A percentile compares a stretch with the other conserved stretches of the same genome.
phyloP scores from a whole-genome alignment of 2,797 vertebrate genomes.

The Otolemur crassicaudatus region DNA sequence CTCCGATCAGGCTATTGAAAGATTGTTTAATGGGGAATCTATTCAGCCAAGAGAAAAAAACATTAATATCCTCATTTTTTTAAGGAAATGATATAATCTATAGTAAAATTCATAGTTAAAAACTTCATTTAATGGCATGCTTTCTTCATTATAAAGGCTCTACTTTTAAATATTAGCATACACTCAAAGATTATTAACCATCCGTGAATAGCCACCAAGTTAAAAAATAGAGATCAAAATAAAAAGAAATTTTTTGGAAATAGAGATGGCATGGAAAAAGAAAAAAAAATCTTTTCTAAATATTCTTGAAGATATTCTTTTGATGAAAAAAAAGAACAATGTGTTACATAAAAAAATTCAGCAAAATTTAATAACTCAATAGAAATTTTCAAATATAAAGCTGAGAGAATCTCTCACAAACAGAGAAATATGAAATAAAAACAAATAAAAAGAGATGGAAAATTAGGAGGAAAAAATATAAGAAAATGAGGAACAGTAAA shows the following conservation, averaged over 20 bases:
- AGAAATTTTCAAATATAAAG: not conserved
- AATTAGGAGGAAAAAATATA: not conserved
- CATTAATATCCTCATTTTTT: not conserved
- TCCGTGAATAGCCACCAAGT: not conserved
- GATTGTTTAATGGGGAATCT: not conserved
- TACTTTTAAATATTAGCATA: not conserved
- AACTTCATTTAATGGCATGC: not conserved
- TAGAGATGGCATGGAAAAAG: not conserved
- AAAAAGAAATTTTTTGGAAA: not conserved
- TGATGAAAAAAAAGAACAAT: not conserved
- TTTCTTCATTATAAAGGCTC: not conserved
- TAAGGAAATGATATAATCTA: not conserved
- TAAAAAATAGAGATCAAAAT: not conserved
- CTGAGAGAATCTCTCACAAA: not conserved
- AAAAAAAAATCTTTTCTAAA: not conserved
- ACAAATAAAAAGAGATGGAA: not conserved
- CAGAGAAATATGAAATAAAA: not conserved
- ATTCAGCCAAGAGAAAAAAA: not conserved
- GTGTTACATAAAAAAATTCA: not conserved
- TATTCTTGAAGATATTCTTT: not conserved
- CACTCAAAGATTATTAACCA: not conserved
- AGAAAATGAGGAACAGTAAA: not conserved
- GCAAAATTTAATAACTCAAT: not conserved
- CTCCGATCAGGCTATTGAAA: not conserved
- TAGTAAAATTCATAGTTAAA: not conserved